phyloP scores from a whole-genome alignment of 2,888 invertebrate species.

The Cryptocephalus primarius region DNA sequence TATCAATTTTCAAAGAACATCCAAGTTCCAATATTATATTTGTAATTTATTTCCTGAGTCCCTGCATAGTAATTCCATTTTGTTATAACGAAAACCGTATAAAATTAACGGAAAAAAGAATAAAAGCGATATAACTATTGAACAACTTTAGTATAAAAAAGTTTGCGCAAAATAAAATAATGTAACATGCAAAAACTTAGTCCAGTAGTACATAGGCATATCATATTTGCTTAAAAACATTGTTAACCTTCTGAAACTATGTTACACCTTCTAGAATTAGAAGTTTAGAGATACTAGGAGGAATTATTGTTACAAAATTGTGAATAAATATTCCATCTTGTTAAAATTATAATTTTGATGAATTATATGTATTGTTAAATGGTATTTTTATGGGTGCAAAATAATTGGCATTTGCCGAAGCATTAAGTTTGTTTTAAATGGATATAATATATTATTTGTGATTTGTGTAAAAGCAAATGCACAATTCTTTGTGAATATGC shows the following conservation, averaged over 20 bases:
- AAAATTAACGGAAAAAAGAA: neutral
- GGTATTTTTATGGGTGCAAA: no score
- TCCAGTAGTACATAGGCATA: slow-evolving; percentile 34
- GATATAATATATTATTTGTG: no score
- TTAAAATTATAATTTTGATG: slow-evolving; percentile 16
- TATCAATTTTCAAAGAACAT: no score
- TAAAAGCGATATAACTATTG: neutral
- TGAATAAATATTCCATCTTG: slow-evolving; percentile 24
- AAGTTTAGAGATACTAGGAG: slow-evolving; percentile 17
- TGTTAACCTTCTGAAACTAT: slow-evolving; percentile 15
- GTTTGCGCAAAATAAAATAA: slow-evolving; percentile 9
- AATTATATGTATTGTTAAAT: slow-evolving; percentile 1
- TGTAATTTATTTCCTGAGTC: no score
- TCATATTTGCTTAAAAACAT: slow-evolving; percentile 20
- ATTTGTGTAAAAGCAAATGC: no score
- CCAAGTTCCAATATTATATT: no score
- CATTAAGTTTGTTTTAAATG: no score
- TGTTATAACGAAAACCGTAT: no score
- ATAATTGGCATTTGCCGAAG: no score
- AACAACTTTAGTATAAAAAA: neutral
- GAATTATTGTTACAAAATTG: slow-evolving; percentile 27
- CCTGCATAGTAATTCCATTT: no score
- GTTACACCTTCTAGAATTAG: slow-evolving; percentile 21
- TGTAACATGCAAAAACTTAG: slow-evolving; percentile 20
- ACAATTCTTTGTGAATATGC: no score